A percentile compares a stretch with the other conserved stretches of the same genome.
These are phyloP conservation scores for Protaetia brevitarsis DNA, from an alignment of 1,140 invertebrate genomes.

Conservation along the genomic window DNA sequence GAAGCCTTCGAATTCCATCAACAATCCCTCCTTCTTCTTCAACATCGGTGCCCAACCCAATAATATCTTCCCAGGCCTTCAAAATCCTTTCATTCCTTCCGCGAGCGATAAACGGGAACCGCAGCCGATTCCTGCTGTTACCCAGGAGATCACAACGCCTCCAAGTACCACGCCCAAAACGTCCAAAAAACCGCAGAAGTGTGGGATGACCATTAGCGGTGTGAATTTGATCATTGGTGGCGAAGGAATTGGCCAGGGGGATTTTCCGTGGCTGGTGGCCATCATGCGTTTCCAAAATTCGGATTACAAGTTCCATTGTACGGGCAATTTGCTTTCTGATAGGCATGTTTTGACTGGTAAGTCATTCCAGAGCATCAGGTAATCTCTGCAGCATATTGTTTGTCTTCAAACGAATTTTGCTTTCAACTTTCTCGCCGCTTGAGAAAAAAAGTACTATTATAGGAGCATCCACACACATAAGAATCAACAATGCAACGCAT, in stretches of 20 bases:
- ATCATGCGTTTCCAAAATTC: slow-evolving; percentile 30
- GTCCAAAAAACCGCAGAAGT: slow-evolving; percentile 10
- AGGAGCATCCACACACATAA: too few species aligned
- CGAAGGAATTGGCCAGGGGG: slow-evolving; percentile 28
- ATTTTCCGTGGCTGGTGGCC: slow-evolving; percentile 39
- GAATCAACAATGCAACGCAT: too few species aligned
- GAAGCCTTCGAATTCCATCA: not conserved
- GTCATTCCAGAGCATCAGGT: too few species aligned
- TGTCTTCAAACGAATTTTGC: too few species aligned
- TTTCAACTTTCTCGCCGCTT: too few species aligned
- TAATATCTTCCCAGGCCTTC: not conserved
- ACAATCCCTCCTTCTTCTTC: not conserved
- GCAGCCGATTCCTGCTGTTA: not conserved
- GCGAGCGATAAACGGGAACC: too few species aligned
- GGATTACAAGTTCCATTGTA: slow-evolving; percentile 27
- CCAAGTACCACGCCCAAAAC: not conserved
- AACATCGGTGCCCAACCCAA: not conserved
- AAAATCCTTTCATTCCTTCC: not conserved
- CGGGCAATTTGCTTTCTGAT: slow-evolving; percentile 20
- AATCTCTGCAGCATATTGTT: too few species aligned
- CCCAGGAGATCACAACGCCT: not conserved
- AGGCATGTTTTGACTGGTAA: slow-evolving; percentile 23
- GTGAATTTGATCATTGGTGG: slow-evolving; percentile 35
- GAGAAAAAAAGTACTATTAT: too few species aligned
- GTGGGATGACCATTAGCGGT: slow-evolving; percentile 30